Conservation (phyloP, 2,797 vertebrate genomes). For the Anguilla megastoma region DNA sequence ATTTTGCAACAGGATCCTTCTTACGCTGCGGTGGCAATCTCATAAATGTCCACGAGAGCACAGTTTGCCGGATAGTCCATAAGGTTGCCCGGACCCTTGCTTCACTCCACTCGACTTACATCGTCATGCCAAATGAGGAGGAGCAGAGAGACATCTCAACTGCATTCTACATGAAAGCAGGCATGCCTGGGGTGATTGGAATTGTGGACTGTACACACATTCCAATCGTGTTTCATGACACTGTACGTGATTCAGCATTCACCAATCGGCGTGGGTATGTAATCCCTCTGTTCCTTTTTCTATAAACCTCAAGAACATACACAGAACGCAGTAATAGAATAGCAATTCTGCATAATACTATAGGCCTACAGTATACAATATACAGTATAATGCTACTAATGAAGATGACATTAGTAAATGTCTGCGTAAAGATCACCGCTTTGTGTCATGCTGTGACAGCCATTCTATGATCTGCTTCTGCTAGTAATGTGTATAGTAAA, state of each 20-base stretch:
- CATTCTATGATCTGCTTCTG: no score
- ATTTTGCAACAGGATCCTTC: neutral
- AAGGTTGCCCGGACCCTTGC: neutral
- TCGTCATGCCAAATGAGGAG: constrained; percentile 1
- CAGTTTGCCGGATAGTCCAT: neutral
- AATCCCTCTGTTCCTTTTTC: neutral
- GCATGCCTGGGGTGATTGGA: no score
- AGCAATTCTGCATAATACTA: neutral
- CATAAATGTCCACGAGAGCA: neutral
- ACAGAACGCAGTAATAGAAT: neutral
- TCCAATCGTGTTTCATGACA: neutral
- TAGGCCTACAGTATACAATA: neutral
- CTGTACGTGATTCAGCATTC: neutral
- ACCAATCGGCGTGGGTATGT: neutral
- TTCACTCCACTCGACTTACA: neutral
- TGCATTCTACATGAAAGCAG: no score
- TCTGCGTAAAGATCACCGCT: no score
- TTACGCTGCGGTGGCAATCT: neutral
- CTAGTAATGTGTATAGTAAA: no score
- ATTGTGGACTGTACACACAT: neutral
- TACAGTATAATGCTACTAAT: neutral
- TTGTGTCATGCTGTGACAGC: no score
- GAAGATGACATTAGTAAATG: neutral
- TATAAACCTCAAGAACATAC: neutral
- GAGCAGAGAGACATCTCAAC: constrained; percentile 1